Percentiles rank a stretch among this genome's conserved stretches.
phyloP scores from a whole-genome alignment of 64 coral and sea anemone species.

The Stylophora pistillata region DNA sequence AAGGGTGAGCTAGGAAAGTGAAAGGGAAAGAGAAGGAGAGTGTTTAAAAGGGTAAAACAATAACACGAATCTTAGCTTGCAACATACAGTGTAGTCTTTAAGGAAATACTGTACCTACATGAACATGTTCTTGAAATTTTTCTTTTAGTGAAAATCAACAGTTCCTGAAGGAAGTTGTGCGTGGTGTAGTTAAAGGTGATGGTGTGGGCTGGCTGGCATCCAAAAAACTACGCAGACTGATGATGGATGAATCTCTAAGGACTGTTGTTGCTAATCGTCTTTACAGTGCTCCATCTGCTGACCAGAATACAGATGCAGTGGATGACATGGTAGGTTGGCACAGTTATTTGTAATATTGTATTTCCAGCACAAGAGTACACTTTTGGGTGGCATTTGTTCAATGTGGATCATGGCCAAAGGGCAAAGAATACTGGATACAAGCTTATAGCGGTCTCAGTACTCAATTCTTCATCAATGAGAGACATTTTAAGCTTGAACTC shows the following conservation, averaged over 20 bases:
- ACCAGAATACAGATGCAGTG: slow-evolving; percentile 73
- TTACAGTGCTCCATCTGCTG: slow-evolving; percentile 77
- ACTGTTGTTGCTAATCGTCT: slow-evolving; percentile 75
- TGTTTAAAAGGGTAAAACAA: too few species aligned
- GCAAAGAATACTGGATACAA: too few species aligned
- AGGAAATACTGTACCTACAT: background rate
- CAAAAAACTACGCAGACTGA: slow-evolving; percentile 72
- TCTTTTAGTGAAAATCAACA: slow-evolving; percentile 91
- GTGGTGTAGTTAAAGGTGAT: slow-evolving; percentile 78
- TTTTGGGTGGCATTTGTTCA: too few species aligned
- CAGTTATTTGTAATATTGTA: background rate
- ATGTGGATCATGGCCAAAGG: too few species aligned
- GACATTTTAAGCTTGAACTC: too few species aligned
- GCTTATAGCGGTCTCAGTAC: too few species aligned
- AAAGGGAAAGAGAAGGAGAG: too few species aligned
- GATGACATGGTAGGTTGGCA: slow-evolving; percentile 72
- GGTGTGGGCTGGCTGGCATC: slow-evolving; percentile 85
- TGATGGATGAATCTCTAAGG: slow-evolving; percentile 83
- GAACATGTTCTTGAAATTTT: background rate
- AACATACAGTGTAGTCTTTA: too few species aligned
- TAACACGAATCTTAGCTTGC: too few species aligned
- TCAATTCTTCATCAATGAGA: too few species aligned
- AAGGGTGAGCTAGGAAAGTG: too few species aligned
- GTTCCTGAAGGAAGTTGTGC: slow-evolving; percentile 87
- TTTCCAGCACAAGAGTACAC: too few species aligned